These are phyloP conservation scores for Oncorhynchus nerka DNA, from an alignment of 2,113 vertebrate genomes.

Conservation along the genomic window DNA sequence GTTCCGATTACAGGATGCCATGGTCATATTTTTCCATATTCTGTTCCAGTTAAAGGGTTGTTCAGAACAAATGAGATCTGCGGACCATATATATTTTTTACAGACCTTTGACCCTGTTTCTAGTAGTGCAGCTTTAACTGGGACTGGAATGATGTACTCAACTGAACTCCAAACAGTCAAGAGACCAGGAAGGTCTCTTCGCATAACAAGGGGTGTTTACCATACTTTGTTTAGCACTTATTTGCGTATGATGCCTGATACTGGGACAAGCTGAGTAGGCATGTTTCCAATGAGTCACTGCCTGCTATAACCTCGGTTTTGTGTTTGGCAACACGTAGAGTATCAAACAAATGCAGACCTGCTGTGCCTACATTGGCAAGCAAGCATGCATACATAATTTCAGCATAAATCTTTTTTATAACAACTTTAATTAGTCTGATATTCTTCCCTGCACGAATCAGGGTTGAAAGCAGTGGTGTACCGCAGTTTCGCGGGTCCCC, in stretches of 20 bases:
- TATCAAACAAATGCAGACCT: background rate
- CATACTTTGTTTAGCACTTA: background rate
- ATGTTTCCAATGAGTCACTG: background rate
- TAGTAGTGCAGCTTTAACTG: background rate
- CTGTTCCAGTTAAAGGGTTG: too few species aligned
- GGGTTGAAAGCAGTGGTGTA: too few species aligned
- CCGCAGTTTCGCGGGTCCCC: too few species aligned
- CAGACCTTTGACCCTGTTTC: conserved; percentile 4
- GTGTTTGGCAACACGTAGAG: background rate
- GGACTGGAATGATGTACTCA: background rate
- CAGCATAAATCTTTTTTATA: background rate
- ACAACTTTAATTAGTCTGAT: background rate
- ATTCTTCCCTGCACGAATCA: background rate
- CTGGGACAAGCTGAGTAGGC: background rate
- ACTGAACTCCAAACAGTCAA: conserved; percentile 2
- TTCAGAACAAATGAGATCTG: too few species aligned
- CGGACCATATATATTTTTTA: too few species aligned
- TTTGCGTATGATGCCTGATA: background rate
- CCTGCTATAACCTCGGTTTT: background rate
- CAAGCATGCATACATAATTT: background rate
- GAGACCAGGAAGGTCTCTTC: conserved; percentile 6
- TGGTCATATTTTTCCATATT: too few species aligned
- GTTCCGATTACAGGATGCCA: too few species aligned
- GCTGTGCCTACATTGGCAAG: background rate
- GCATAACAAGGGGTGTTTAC: too few species aligned